A percentile compares a stretch with the other conserved stretches of the same genome.
Evolutionary conservation across 1,140 invertebrate species (phyloP).

Genomic region (Polypedilum vanderplanki): DNA sequence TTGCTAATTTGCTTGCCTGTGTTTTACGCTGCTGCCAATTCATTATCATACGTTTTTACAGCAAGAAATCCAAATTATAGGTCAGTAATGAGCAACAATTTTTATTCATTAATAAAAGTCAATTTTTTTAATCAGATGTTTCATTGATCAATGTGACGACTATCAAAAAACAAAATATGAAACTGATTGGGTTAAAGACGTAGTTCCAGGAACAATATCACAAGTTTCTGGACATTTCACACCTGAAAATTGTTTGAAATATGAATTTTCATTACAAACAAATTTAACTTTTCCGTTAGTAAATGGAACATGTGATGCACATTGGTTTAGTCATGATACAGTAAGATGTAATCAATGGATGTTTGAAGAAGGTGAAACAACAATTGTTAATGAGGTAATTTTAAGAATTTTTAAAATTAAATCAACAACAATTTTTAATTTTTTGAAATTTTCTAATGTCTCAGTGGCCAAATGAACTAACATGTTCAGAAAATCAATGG

Average conservation of each 20-base stretch:
- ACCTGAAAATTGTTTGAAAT: conserved; percentile 37
- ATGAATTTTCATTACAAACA: conserved; percentile 7
- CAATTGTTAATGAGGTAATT: conserved; percentile 53
- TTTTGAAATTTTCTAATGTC: conserved; percentile 33
- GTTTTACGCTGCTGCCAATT: conserved; percentile 51
- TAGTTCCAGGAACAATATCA: conserved; percentile 42
- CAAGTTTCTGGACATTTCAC: conserved; percentile 37
- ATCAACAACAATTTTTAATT: no score
- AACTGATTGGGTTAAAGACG: conserved; percentile 43
- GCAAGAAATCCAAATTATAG: conserved; percentile 50
- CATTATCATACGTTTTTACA: conserved; percentile 54
- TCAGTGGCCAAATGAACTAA: conserved; percentile 48
- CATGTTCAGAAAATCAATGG: conserved; percentile 54
- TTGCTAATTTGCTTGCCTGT: conserved; percentile 52
- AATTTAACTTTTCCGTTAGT: neutral
- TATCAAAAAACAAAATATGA: conserved; percentile 38
- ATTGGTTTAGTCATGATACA: conserved; percentile 37
- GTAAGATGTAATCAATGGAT: conserved; percentile 47
- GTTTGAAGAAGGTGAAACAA: conserved; percentile 45
- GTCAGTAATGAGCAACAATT: conserved; percentile 36
- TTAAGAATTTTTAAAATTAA: no score
- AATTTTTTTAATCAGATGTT: conserved; percentile 42
- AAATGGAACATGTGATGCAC: conserved; percentile 37
- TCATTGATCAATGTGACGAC: conserved; percentile 48
- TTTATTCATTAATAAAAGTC: neutral